Evolutionary conservation across 2,113 vertebrate genomes (phyloP), one percentile per base, ranked within the genome.

Genomic region (Otus sunia): DNA sequence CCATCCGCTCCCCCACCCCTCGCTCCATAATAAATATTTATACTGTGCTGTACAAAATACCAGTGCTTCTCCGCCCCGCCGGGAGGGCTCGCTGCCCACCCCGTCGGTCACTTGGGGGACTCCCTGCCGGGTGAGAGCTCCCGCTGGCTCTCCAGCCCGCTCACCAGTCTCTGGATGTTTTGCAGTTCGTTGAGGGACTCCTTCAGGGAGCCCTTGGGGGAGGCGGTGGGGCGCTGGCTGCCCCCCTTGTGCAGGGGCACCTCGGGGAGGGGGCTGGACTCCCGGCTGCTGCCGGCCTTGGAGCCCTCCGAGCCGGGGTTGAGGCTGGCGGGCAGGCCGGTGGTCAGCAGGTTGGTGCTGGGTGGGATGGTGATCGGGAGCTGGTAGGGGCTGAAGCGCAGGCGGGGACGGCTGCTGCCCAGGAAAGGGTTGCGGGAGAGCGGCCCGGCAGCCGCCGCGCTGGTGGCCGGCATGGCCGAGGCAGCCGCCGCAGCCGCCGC

Each of bases 161-260:
- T 99, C 97, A 99, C 99, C 96, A 99, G 99, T 99, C 99, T 99
- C 98, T 99, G 99, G 95, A 99, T 99, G 96, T 99, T 99, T 93
- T 99, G 99, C 75, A 99, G 98, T 98, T 99, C 99, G 6, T 99
- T 99, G 97, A 99, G 99, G 29, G 98, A 99, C 97, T 99, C 99
- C 97, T 99, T 99, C 96, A 99, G 90, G 21, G 99, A 97, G 92
- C 97, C 97, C 93, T 99, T 99, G 56, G 99, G 99, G 19, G 99
- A 99, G 52, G 98, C 85, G 10, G 97, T n/a, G 2, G 98, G 94
- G 26, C 97, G 98, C 86, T 98, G 98, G 63, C 93, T 93, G 76
- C 98, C 96, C 25, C 91, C 96, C 94, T 99, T 99, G 93, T 99
- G 99, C 95, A 98, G 98, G 91, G 99, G 98, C 93, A 98, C 98